Conservation (phyloP, 2,113 vertebrate genomes). For the Panthera leo region DNA sequence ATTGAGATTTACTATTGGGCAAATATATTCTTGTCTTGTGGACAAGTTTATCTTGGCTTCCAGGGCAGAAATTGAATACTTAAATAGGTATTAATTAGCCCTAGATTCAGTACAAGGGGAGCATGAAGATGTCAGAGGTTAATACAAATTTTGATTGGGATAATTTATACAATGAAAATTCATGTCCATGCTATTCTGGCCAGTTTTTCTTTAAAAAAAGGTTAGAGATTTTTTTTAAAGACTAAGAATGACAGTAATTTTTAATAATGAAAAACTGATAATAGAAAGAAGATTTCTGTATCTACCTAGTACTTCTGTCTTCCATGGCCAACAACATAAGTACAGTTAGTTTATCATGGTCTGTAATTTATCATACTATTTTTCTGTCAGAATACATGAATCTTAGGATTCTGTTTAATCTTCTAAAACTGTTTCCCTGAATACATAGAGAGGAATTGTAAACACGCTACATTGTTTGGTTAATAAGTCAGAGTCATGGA, state of each 20-base stretch:
- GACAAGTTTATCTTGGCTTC: constrained; percentile 53
- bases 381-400: constrained; percentile 53
- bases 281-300: constrained; percentile 12
- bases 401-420: constrained; percentile 42
- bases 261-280: constrained; percentile 61
- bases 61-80: constrained; percentile 64
- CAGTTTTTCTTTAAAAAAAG: constrained; percentile 60
- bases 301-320: background rate
- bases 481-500: background rate
- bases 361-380: constrained; percentile 57
- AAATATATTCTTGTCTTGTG: constrained; percentile 51
- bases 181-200: constrained; percentile 54
- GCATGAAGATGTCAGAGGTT: constrained; percentile 68
- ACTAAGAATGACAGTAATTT: constrained; percentile 35
- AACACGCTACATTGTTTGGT: background rate
- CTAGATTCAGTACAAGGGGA: background rate
- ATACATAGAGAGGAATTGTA: constrained; percentile 18
- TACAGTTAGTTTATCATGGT: constrained; percentile 47
- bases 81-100: constrained; percentile 72
- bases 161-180: constrained; percentile 75
- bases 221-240: constrained; percentile 17
- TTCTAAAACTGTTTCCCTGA: constrained; percentile 35
- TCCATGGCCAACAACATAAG: background rate
- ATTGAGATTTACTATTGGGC: background rate
- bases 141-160: constrained; percentile 71